Evolutionary conservation across 23 tunicate genomes (phyloP).

Genomic region (Trididemnum nubilum): DNA sequence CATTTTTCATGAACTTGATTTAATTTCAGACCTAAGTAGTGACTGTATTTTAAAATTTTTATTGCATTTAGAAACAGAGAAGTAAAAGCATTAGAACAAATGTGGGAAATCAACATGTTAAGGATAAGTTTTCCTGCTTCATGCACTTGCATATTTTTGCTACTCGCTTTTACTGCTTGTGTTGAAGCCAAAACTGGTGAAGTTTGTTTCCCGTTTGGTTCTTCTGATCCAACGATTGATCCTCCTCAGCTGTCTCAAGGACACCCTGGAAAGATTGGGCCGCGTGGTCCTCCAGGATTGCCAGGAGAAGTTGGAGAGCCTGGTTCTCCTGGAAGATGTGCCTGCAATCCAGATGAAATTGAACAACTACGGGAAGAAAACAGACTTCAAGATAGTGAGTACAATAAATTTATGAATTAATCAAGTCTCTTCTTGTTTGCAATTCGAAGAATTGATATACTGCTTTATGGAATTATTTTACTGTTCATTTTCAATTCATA

Average conservation of each 20-base stretch:
- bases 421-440: too few relatives aligned
- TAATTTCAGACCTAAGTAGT: too few relatives aligned
- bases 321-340: conserved; percentile 6
- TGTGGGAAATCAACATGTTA: too few relatives aligned
- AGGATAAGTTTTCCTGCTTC: too few relatives aligned
- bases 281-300: not conserved
- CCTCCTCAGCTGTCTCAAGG: not conserved
- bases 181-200: not conserved
- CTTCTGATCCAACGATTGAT: not conserved
- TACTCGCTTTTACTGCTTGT: not conserved
- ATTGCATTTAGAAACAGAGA: too few relatives aligned
- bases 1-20: too few relatives aligned
- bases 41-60: too few relatives aligned
- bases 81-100: too few relatives aligned
- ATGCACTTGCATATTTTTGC: not conserved
- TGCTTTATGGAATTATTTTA: too few relatives aligned
- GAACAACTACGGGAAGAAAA: conserved; percentile 7
- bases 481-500: too few relatives aligned
- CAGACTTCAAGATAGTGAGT: not conserved
- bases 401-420: too few relatives aligned
- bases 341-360: not conserved
- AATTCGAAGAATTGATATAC: too few relatives aligned
- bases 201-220: not conserved
- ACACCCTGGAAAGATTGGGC: conserved; percentile 10
- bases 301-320: not conserved